Evolutionary conservation across 2,888 invertebrate genomes (phyloP).

Genomic region (Pterostichus madidus): DNA sequence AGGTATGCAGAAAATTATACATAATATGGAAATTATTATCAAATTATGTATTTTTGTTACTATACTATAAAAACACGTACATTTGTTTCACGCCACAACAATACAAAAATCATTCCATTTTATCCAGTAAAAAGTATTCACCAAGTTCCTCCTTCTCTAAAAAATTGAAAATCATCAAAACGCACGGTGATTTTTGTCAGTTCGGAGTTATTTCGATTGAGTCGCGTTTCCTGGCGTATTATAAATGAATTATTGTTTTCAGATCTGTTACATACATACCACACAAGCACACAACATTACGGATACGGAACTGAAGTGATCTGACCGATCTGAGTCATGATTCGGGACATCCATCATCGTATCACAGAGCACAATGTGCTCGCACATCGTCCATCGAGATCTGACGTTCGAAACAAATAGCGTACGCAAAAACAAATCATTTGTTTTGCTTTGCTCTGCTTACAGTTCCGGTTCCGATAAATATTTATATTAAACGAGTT

Average conservation of each 20-base stretch:
- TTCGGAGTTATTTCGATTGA: conserved; percentile 22
- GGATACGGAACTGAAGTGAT: conserved; percentile 50
- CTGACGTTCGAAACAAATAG: conserved; percentile 56
- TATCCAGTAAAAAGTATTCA: neutral
- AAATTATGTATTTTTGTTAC: too few species aligned
- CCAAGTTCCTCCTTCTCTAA: neutral
- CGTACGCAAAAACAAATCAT: conserved; percentile 48
- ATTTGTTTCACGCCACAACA: too few species aligned
- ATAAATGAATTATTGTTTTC: conserved; percentile 53
- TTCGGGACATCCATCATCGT: conserved; percentile 55
- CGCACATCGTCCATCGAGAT: conserved; percentile 50
- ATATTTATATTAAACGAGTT: conserved; percentile 53
- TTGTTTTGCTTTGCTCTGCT: conserved; percentile 49
- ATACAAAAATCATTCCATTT: neutral
- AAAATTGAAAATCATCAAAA: neutral
- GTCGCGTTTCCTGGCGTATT: conserved; percentile 11
- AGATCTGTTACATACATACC: conserved; percentile 30
- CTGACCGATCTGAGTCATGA: conserved; percentile 33
- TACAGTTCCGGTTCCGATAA: conserved; percentile 49
- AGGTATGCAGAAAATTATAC: too few species aligned
- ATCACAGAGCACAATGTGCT: conserved; percentile 40
- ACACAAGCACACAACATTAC: conserved; percentile 25
- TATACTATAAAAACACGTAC: too few species aligned
- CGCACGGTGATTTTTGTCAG: neutral
- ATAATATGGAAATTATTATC: too few species aligned